Evolutionary conservation across 2,113 vertebrate genomes (phyloP).

Genomic region (Leucoraja erinaceus): DNA sequence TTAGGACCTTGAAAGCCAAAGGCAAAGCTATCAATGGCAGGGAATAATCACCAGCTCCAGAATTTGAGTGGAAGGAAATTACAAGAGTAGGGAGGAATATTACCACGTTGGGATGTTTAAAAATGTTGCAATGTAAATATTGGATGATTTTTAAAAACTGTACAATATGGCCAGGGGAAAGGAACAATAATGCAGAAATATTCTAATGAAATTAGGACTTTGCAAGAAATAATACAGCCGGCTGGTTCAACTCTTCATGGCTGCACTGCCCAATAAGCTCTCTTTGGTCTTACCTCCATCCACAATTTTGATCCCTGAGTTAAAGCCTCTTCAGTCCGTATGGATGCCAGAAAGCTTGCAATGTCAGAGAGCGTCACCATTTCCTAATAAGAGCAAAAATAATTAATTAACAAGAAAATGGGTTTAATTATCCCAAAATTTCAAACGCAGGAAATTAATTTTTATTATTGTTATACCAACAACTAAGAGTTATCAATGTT

Average conservation of each 20-base stretch:
- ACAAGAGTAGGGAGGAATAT: too few species aligned
- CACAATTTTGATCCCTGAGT: conserved; percentile 72
- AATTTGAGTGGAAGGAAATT: neutral
- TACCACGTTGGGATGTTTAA: too few species aligned
- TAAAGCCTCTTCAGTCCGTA: conserved; percentile 78
- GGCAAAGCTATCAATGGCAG: neutral
- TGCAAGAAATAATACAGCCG: neutral
- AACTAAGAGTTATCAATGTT: neutral
- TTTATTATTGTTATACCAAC: neutral
- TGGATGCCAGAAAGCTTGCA: conserved; percentile 67
- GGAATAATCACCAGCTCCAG: neutral
- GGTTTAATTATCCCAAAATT: too few species aligned
- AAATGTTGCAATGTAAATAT: too few species aligned
- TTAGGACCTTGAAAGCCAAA: neutral
- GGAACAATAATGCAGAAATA: neutral
- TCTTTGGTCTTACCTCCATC: conserved; percentile 65
- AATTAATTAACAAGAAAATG: conserved; percentile 15
- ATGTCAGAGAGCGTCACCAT: conserved; percentile 71
- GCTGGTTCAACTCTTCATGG: neutral
- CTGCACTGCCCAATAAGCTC: neutral
- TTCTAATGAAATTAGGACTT: neutral
- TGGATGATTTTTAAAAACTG: neutral
- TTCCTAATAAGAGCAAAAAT: conserved; percentile 53
- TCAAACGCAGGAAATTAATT: neutral
- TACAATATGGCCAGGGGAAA: neutral